Conservation (phyloP, 2,888 invertebrate genomes). For the Hemistola chrysoprasaria region DNA sequence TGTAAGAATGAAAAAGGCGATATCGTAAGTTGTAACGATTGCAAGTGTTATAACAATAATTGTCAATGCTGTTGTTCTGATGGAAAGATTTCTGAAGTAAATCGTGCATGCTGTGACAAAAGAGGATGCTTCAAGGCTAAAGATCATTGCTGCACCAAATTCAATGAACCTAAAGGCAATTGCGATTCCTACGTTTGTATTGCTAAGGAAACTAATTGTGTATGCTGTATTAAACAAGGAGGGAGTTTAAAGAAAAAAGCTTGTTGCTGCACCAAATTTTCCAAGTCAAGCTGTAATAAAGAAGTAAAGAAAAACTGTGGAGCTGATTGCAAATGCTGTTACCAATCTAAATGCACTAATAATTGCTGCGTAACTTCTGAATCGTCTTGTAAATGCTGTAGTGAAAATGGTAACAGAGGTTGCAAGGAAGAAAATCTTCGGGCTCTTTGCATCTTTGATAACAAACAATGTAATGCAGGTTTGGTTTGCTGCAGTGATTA, state of each 20-base stretch:
- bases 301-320: not conserved
- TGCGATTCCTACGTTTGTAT: too few relatives aligned
- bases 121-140: too few relatives aligned
- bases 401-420: too few relatives aligned
- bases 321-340: not conserved
- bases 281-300: conserved; percentile 1
- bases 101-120: too few relatives aligned
- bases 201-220: too few relatives aligned
- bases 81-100: too few relatives aligned
- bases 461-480: conserved; percentile 26
- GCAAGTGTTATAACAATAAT: conserved; percentile 27
- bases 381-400: too few relatives aligned
- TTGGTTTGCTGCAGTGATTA: conserved; percentile 1
- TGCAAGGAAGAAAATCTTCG: not conserved
- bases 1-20: conserved; percentile 34
- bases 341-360: not conserved
- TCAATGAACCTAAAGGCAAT: too few relatives aligned
- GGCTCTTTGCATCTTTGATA: conserved; percentile 24
- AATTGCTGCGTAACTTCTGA: not conserved
- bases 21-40: conserved; percentile 30
- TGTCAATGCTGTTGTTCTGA: conserved; percentile 1
- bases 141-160: too few relatives aligned
- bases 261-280: too few relatives aligned
- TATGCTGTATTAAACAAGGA: too few relatives aligned
- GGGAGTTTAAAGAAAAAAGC: too few relatives aligned